Evolutionary conservation across 2,797 vertebrate species (phyloP), one percentile per base, ranked within the genome.

Genomic region (Acridotheres tristis): DNA sequence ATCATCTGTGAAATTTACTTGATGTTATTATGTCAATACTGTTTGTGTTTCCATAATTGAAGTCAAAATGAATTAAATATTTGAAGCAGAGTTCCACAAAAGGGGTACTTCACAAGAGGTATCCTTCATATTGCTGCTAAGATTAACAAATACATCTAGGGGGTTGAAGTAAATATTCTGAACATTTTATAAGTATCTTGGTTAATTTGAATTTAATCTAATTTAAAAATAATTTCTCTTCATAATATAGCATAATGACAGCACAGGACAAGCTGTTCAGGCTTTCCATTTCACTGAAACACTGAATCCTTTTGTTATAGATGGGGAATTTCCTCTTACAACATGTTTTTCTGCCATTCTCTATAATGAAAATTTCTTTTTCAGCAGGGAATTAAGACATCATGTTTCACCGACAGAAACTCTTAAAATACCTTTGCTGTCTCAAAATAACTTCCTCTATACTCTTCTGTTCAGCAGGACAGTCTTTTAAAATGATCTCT

Each of bases 1-100:
- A 73, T 88, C 10, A 45, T 77, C 73, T 85, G 71, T 85, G 78
- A 77, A 82, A 83, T 77, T 86, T 87, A 62, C 81, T 88, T 90
- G 81, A 85, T 92, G 48, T 87, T 93, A 10, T 87, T 91, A 87
- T 83, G 81, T 65, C 51, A 66, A 45, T 88, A 55, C 29, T 90
- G 45, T 74, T 82, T 93, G 57, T 83, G 47, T 59, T 93, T 83
- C 75, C n/a, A 21, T 89, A 92, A 89, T 29, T 77, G 65, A 88
- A 67, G 76, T 85, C 63, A 42, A 91, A 80, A 71, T 61, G 1
- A 92, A 83, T 88, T 83, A 89, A 83, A 47, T 87, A 68, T 83
- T 85, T 89, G 78, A 89, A 92, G 61, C 50, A 82, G 65, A 92
- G 45, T 48, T 65, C 76, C 67, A 29, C 32, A 22, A 55, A 74